Base-by-base conservation (phyloP, 2,888 invertebrate species). In the Shargacucullia verbasci region DNA sequence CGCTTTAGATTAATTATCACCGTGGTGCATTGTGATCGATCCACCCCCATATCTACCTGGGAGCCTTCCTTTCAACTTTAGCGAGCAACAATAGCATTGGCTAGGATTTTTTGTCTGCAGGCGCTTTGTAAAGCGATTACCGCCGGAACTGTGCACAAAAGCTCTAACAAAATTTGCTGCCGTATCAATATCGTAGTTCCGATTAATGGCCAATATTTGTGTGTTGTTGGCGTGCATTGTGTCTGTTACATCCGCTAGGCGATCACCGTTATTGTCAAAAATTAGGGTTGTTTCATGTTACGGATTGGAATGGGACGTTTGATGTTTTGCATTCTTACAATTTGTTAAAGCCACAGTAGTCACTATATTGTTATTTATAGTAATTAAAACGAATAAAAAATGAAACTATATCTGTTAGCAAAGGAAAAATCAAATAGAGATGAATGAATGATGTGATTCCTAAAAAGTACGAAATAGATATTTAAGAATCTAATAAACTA, bases 101-200 rank as follows among this genome's bases (percentile, higher is more conserved):
- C 70, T 80, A 78, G 75, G 69, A 63, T 84, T 88, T 90, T 88
- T 89, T 88, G n/a, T 81, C 81, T 80, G 60, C 71, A 73, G 66
- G 57, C 81, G 80, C 83, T 90, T 85, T 86, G 87, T 90, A 73
- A 84, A 86, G 70, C 86, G 87, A 88, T 92, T 89, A 91, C 87
- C 83, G 86, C 87, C 91, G 93, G 92, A 91, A 88, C 88, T 89
- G 74, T 73, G 82, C 81, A 92, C 91, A 93, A 92, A 88, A 84
- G 87, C 82, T 80, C 82, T 85, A 87, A 88, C 88, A 86, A 87
- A 88, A 87, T 87, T 84, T 80, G 82, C 48, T 83, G 78, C 20
- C 84, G 86, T 91, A 92, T 93, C 91, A 84, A 82, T 92, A 89
- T 89, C 91, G 82, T 84, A 90, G 91, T 91, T 92, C 89, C 90